Evolutionary conservation across 2,888 invertebrate genomes (phyloP).

Genomic region (Lycocerus yunnanus): DNA sequence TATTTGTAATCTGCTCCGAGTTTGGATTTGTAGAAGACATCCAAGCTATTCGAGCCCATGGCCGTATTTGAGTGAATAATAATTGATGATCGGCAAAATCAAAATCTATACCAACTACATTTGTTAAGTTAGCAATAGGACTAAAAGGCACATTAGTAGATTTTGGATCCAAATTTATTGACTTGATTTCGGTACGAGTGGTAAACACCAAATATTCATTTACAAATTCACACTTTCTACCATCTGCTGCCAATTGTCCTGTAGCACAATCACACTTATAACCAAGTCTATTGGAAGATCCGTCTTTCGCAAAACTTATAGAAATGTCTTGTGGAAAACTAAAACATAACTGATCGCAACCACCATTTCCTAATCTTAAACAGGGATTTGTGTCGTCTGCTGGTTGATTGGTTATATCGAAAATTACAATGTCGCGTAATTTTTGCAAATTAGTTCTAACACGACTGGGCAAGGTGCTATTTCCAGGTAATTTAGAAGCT

Average conservation of each 20-base stretch:
- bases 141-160: slow-evolving; percentile 83
- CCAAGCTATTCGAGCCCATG: slow-evolving; percentile 87
- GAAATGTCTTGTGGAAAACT: slow-evolving; percentile 67
- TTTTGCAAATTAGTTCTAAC: slow-evolving; percentile 84
- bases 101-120: slow-evolving; percentile 94
- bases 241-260: slow-evolving; percentile 71
- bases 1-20: slow-evolving; percentile 64
- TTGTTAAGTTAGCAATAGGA: slow-evolving; percentile 83
- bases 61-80: slow-evolving; percentile 91
- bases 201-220: slow-evolving; percentile 92
- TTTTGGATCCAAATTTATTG: slow-evolving; percentile 85
- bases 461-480: slow-evolving; percentile 70
- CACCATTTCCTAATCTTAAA: slow-evolving; percentile 73
- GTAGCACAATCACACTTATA: slow-evolving; percentile 91
- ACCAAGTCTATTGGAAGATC: slow-evolving; percentile 54
- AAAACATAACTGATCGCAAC: slow-evolving; percentile 95
- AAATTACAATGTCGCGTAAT: slow-evolving; percentile 89
- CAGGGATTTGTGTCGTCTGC: slow-evolving; percentile 82
- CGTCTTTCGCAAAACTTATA: slow-evolving; percentile 55
- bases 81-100: slow-evolving; percentile 87
- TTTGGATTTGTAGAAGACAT: slow-evolving; percentile 75
- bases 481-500: slow-evolving; percentile 77
- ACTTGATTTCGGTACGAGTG: slow-evolving; percentile 91
- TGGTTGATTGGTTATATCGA: slow-evolving; percentile 88
- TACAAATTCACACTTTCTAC: slow-evolving; percentile 77